phyloP scores from a whole-genome alignment of 2,113 vertebrate genomes.

The Tamias sibiricus region DNA sequence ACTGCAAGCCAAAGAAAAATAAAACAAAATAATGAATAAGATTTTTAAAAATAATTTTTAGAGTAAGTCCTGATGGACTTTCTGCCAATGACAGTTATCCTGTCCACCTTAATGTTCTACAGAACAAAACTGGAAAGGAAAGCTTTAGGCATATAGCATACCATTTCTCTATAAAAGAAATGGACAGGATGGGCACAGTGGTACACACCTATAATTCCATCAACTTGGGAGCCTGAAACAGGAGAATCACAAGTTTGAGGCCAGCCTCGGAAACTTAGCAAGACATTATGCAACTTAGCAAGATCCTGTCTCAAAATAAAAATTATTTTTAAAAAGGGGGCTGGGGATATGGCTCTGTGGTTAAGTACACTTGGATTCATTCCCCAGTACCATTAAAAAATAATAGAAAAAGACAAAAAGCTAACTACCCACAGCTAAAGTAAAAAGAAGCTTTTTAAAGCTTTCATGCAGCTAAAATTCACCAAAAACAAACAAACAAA shows the following conservation, averaged over 20 bases:
- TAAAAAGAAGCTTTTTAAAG: conserved; percentile 54
- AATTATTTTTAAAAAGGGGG: too few relatives aligned
- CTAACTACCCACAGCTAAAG: conserved; percentile 13
- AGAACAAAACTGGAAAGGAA: not conserved
- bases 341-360: too few relatives aligned
- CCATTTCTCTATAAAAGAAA: conserved; percentile 15
- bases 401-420: not conserved
- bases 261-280: too few relatives aligned
- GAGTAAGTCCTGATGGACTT: not conserved
- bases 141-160: not conserved
- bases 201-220: too few relatives aligned
- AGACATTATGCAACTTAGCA: too few relatives aligned
- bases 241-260: too few relatives aligned
- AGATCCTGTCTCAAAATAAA: too few relatives aligned
- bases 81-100: not conserved
- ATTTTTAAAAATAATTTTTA: not conserved
- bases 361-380: not conserved
- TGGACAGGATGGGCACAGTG: too few relatives aligned
- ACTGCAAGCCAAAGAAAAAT: conserved; percentile 26
- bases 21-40: not conserved
- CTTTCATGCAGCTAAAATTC: conserved; percentile 6
- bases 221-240: too few relatives aligned
- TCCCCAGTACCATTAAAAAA: not conserved
- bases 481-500: conserved; percentile 4
- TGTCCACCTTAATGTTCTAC: not conserved